Percentiles rank a stretch among this genome's conserved stretches.
Evolutionary conservation across 2,888 invertebrate species (phyloP).

Genomic region (Drosophila algonquin): DNA sequence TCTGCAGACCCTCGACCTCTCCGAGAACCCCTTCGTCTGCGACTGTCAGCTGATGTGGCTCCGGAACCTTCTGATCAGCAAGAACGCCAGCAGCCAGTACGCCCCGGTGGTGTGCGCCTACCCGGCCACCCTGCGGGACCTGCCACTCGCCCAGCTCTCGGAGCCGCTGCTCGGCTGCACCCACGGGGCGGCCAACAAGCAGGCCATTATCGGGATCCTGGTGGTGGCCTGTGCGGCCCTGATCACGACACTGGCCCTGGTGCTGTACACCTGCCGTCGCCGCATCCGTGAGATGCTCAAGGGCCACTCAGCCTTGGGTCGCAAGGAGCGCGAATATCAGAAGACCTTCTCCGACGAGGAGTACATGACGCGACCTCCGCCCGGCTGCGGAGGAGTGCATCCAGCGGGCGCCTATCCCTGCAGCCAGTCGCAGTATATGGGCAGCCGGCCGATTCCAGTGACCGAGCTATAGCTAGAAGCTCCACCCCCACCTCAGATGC

Average conservation of each 20-base stretch:
- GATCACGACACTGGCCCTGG: conserved; percentile 88
- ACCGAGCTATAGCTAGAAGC: conserved; percentile 97
- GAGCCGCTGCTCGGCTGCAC: conserved; percentile 93
- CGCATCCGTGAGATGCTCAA: conserved; percentile 92
- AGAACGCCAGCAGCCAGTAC: conserved; percentile 81
- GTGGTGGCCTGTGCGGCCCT: conserved; percentile 90
- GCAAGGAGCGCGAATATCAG: conserved; percentile 94
- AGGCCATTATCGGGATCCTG: conserved; percentile 91
- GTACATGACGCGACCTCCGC: conserved; percentile 85
- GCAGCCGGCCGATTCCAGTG: conserved; percentile 90
- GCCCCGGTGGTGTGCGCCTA: conserved; percentile 88
- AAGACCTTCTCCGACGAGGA: conserved; percentile 95
- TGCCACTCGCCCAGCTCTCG: conserved; percentile 87
- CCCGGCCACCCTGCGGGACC: conserved; percentile 89
- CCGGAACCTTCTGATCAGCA: conserved; percentile 86
- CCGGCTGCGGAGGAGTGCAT: conserved; percentile 81
- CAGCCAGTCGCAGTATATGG: conserved; percentile 84
- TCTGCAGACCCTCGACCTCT: conserved; percentile 89
- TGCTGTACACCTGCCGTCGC: conserved; percentile 91
- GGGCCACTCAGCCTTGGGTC: conserved; percentile 85
- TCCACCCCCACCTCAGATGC: conserved; percentile 92
- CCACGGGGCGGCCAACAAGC: conserved; percentile 90
- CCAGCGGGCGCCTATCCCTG: conserved; percentile 73
- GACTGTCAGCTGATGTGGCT: conserved; percentile 93
- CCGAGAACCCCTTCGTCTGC: conserved; percentile 92